Evolutionary conservation across 1,140 invertebrate species (phyloP), one percentile per base, ranked within the genome.

Genomic region (Matsumurasca onukii): DNA sequence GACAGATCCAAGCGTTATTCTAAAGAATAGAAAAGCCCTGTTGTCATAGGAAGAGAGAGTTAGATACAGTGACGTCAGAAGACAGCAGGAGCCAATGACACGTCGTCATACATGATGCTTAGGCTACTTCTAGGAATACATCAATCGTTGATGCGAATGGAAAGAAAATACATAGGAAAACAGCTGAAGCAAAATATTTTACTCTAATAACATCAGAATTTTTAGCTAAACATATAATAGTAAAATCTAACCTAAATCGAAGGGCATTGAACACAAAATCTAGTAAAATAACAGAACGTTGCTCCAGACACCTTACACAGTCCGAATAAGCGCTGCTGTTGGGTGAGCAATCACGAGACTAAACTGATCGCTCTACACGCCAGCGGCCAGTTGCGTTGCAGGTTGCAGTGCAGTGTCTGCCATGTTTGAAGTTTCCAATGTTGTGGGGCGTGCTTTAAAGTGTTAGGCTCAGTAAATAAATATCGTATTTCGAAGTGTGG

Each of bases 1-100:
- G n/a, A n/a, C n/a, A n/a, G n/a, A n/a, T n/a, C n/a, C n/a, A n/a
- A n/a, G n/a, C n/a, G n/a, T n/a, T 22, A 48, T 65, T 65, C 63
- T 25, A 45, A 59, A 39, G 30, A 55, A 61, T 25, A 61, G 52
- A 61, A 61, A 68, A 68, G 67, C 67, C 61, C 25, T 39, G 67
- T 68, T 68, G 67, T 68, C 55, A 68, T 68, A 55, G 67, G 67
- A 52, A 52, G 52, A 31, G 39, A 29, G 3, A 68, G 31, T 61
- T 61, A 27, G 27, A 55, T 59, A 68, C 57, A 34, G 31, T 68
- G 67, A 68, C 67, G 67, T 68, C 67, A 68, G 31, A 61, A 68
- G 67, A 68, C 67, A 68, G 67, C 67, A 55, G 52, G 67, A 68
- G 57, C 67, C 67, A 68, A 68, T 68, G 67, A 68, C 49, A 68